Percentiles rank a stretch among this genome's conserved stretches.
These are phyloP conservation scores for Hypothenemus hampei DNA, from an alignment of 1,140 invertebrate species.

Conservation along the genomic window DNA sequence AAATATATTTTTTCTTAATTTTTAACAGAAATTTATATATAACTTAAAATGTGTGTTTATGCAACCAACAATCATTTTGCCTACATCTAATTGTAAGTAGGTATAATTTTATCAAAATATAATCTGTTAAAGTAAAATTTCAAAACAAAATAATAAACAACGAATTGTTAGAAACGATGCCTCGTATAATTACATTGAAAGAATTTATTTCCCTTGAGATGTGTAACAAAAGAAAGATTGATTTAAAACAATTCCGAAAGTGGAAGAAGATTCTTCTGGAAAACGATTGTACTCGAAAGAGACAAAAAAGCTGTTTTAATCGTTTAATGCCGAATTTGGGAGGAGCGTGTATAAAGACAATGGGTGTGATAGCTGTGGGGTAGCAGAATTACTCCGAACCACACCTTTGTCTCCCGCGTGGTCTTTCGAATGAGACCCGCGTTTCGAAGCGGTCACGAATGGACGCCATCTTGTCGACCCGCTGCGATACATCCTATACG, in stretches of 20 bases:
- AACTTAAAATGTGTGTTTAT: too few relatives aligned
- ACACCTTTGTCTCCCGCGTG: conserved; percentile 35
- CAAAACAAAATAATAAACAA: too few relatives aligned
- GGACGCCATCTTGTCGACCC: conserved; percentile 34
- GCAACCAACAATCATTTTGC: too few relatives aligned
- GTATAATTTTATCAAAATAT: too few relatives aligned
- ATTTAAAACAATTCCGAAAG: too few relatives aligned
- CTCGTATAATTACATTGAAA: too few relatives aligned
- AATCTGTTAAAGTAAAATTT: too few relatives aligned
- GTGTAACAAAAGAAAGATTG: too few relatives aligned
- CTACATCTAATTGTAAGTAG: too few relatives aligned
- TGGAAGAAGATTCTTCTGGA: not conserved
- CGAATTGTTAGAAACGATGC: too few relatives aligned
- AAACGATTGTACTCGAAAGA: not conserved
- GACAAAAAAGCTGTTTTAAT: conserved; percentile 6
- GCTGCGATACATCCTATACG: conserved; percentile 27
- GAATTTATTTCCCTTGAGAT: too few relatives aligned
- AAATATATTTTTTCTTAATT: not conserved
- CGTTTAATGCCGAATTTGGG: conserved; percentile 26
- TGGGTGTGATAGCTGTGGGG: conserved; percentile 33
- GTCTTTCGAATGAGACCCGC: conserved; percentile 25
- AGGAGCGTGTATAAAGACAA: conserved; percentile 35
- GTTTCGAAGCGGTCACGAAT: conserved; percentile 26
- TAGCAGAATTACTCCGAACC: conserved; percentile 30
- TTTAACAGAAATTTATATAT: too few relatives aligned